These are phyloP conservation scores for Butorides virescens DNA, from an alignment of 2,113 vertebrate species.

Conservation along the genomic window DNA sequence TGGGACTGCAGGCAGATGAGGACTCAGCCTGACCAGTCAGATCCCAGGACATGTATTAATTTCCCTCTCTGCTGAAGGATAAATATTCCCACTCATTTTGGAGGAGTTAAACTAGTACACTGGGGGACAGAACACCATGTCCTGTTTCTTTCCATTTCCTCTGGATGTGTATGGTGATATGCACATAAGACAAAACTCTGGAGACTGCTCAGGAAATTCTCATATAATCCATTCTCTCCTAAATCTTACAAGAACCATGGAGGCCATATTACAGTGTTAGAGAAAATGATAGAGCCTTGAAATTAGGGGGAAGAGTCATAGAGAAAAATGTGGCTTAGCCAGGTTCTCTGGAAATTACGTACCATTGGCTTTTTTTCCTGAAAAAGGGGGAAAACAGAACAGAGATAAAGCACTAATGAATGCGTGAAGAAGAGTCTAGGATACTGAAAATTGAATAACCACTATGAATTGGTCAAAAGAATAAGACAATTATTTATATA, in stretches of 20 bases:
- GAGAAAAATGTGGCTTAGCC: not conserved
- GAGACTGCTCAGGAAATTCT: not conserved
- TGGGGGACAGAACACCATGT: not conserved
- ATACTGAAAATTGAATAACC: not conserved
- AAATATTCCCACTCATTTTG: not conserved
- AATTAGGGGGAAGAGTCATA: not conserved
- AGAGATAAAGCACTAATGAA: not conserved
- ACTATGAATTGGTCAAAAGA: not conserved
- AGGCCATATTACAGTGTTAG: not conserved
- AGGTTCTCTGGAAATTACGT: not conserved
- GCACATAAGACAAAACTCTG: conserved; percentile 1
- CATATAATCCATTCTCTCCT: not conserved
- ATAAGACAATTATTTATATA: not conserved
- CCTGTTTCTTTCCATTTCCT: not conserved
- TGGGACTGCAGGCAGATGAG: not conserved
- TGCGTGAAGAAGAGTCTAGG: not conserved
- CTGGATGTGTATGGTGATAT: not conserved
- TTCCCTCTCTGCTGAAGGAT: not conserved
- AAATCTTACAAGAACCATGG: not conserved
- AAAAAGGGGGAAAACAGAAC: not conserved
- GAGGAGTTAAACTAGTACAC: not conserved
- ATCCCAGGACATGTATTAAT: not conserved
- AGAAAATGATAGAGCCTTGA: conserved; percentile 11
- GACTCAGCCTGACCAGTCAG: not conserved
- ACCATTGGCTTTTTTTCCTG: not conserved